Base-by-base conservation (phyloP, 2,113 vertebrate genomes). In the Lepus timidus region DNA sequence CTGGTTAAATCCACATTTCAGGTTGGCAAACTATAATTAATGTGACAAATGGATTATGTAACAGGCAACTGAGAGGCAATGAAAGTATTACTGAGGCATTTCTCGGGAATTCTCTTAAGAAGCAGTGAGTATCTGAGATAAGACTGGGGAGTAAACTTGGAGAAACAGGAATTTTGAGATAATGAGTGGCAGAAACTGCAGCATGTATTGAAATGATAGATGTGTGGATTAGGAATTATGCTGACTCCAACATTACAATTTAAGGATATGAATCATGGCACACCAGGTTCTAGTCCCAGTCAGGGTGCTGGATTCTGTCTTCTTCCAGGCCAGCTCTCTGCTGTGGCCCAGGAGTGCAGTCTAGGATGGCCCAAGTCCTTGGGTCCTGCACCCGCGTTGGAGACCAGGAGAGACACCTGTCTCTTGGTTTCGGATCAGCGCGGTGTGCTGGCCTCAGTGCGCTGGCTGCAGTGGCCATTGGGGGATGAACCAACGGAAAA, bases 11-110 rank as follows among this genome's bases (percentile, higher is more conserved):
- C 1, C 85, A 52, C 51, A 67, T 93, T 85, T 52, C 62, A 33
- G 95, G 96, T 96, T 58, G 83, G 91, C 86, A 89, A 79, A 82
- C 17, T 62, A 73, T 88, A 93, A 85, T 87, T 78, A 85, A 33
- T 70, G 27, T 62, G 80, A 88, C 70, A 79, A 87, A 76, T 9
- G 83, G 68, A 67, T 88, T n/a, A 61, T 39, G 27, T 2, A 17
- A n/a, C 83, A 74, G 49, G 49, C 31, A n/a, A 3, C 52, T 74
- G 36, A 39, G 76, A 61, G 14, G 2, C 2, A 39, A 8, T 0
- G 9, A 58, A 61, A 44, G 23, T 36, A 20, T 27, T 81, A 3
- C 25, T 13, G 22, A 89, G n/a, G 9, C 27, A 19, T 33, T 74
- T 73, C 39, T 58, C 3, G 17, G 10, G 52, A 74, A n/a, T 36